phyloP scores from a whole-genome alignment of 1,140 invertebrate genomes.

The Anoplolepis gracilipes region DNA sequence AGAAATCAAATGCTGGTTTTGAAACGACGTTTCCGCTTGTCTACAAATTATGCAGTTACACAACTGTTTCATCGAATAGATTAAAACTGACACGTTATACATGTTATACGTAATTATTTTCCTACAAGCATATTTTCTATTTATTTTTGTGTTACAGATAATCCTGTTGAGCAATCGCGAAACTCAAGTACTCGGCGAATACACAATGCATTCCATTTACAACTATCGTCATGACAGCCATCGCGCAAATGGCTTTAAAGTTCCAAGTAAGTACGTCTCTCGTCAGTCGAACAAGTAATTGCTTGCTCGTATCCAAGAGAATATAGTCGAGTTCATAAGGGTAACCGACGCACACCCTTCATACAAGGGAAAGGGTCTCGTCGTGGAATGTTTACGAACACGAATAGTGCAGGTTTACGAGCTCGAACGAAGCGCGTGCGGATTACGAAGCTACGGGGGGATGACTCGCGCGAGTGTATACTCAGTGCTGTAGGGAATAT shows the following conservation, averaged over 20 bases:
- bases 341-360: not conserved
- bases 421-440: constrained; percentile 47
- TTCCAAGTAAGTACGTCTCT: constrained; percentile 38
- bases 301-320: not conserved
- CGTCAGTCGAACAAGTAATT: not conserved
- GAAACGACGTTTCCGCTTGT: not conserved
- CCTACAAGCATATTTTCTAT: not conserved
- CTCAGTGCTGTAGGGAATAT: constrained; percentile 1
- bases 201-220: not conserved
- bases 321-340: not conserved
- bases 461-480: not conserved
- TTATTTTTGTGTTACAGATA: not conserved
- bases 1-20: not conserved
- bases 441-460: constrained; percentile 6
- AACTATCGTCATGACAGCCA: not conserved
- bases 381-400: constrained; percentile 71
- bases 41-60: not conserved
- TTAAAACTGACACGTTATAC: not conserved
- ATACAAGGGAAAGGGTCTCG: constrained; percentile 28
- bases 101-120: not conserved
- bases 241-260: not conserved
- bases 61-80: not conserved
- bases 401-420: constrained; percentile 71
- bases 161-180: not conserved
- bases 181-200: not conserved